phyloP scores from a whole-genome alignment of 1,140 invertebrate species.

The Akabosia matsudoensis region DNA sequence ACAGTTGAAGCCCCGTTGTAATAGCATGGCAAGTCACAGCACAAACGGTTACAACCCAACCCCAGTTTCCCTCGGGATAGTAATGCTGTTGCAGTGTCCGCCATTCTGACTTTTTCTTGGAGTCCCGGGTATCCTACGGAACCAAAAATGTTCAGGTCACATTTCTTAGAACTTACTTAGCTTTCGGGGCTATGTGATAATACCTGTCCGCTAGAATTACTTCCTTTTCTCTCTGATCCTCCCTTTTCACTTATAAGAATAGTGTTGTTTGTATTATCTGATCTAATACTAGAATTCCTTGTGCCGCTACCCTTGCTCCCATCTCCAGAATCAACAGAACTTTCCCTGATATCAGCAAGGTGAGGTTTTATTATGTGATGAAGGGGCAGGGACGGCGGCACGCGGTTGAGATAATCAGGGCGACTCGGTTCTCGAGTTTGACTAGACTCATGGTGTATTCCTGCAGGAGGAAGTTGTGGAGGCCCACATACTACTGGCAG shows the following conservation, averaged over 20 bases:
- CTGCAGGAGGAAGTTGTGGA: neutral
- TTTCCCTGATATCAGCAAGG: conserved; percentile 2
- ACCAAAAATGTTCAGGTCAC: neutral
- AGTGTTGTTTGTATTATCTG: conserved; percentile 12
- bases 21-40: conserved; percentile 27
- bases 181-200: neutral
- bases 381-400: neutral
- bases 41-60: conserved; percentile 30
- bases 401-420: neutral
- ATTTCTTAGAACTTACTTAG: too few relatives aligned
- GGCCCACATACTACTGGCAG: conserved; percentile 32
- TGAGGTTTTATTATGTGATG: neutral
- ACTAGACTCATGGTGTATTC: neutral
- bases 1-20: conserved; percentile 30
- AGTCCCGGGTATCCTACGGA: conserved; percentile 26
- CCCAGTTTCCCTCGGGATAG: conserved; percentile 35
- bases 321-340: neutral
- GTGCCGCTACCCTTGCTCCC: neutral
- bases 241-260: neutral
- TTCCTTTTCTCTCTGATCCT: neutral
- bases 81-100: conserved; percentile 29
- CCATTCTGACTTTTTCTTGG: conserved; percentile 32
- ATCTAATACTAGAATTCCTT: conserved; percentile 13
- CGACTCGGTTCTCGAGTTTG: neutral
- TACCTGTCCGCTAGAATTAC: neutral